phyloP scores from a whole-genome alignment of 1,140 invertebrate species.

The Drosophila albomicans region DNA sequence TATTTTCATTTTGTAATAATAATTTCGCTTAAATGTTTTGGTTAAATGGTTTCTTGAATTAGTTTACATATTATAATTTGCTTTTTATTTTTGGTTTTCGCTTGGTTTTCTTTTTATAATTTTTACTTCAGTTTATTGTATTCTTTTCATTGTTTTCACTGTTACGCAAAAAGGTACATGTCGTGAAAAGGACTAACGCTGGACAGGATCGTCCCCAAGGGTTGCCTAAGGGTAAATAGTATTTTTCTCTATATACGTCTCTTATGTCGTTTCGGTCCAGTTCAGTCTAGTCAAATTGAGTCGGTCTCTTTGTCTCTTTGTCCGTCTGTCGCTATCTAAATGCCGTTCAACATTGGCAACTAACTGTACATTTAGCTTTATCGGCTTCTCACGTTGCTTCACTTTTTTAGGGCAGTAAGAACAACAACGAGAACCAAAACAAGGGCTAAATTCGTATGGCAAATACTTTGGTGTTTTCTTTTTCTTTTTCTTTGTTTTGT shows the following conservation, averaged over 20 bases:
- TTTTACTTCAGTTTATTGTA: slow-evolving; percentile 68
- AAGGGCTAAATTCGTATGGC: slow-evolving; percentile 78
- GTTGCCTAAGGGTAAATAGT: slow-evolving; percentile 63
- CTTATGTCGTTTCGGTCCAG: slow-evolving; percentile 14
- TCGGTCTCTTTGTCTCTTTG: slow-evolving; percentile 25
- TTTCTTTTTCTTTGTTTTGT: background rate
- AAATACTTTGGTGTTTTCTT: slow-evolving; percentile 73
- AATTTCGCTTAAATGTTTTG: slow-evolving; percentile 36
- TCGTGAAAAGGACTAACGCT: slow-evolving; percentile 78
- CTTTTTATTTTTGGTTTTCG: background rate
- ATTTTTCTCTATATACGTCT: slow-evolving; percentile 23
- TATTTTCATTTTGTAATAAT: slow-evolving; percentile 22
- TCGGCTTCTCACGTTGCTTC: slow-evolving; percentile 21
- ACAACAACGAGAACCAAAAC: slow-evolving; percentile 8
- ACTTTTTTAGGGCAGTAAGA: background rate
- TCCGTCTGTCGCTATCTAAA: slow-evolving; percentile 49
- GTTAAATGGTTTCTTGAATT: slow-evolving; percentile 34
- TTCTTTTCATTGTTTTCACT: slow-evolving; percentile 80
- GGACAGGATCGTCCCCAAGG: slow-evolving; percentile 58
- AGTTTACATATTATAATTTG: slow-evolving; percentile 45
- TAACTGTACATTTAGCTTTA: slow-evolving; percentile 55
- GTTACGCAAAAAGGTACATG: slow-evolving; percentile 80
- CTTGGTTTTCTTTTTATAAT: slow-evolving; percentile 27
- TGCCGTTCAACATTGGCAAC: slow-evolving; percentile 48
- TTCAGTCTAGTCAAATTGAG: background rate